Evolutionary conservation across 1,140 invertebrate species (phyloP), one percentile per base, ranked within the genome.

Genomic region (Xylocopa sonorina): DNA sequence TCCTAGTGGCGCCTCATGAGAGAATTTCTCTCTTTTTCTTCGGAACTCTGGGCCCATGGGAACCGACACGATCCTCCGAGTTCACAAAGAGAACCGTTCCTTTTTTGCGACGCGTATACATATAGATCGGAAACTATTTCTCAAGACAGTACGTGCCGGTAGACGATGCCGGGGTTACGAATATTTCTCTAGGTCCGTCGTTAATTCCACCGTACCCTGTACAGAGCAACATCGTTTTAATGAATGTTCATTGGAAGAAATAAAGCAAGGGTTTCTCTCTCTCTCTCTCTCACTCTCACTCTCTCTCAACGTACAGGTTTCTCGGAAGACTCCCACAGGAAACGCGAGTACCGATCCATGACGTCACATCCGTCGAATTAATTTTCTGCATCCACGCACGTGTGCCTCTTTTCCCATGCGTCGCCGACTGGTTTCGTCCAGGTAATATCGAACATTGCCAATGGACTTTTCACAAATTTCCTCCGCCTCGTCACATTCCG

Each of bases 1-100:
- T 88, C 67, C 66, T 88, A 89, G 88, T 90, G 90, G 89, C 89
- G 89, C 90, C 89, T 90, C 85, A 87, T 89, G 89, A 87, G 84
- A 90, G 86, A 90, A 90, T 89, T 84, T 84, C 86, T 89, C 88
- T 76, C 71, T 81, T 77, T 77, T 77, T 71, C 88, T 88, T 82
- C 63, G 68, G 62, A 81, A 87, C 81, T 53, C n/a, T 62, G 78
- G 83, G 83, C 80, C 88, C 89, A 90, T 91, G 90, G 89, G 89
- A 91, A 91, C 89, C 85, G 68, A 78, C 81, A 84, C 81, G 84
- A 53, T 77, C 72, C 83, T 83, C 80, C 69, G 73, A 51, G 72
- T 41, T 64, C 83, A 89, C 84, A 91, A 91, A 88, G 83, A 71
- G 68, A 34, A 41, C 84, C 73, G 71, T 84, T 82, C 85, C 69